phyloP scores from a whole-genome alignment of 1,140 invertebrate species.

The Bombus cullumanus region DNA sequence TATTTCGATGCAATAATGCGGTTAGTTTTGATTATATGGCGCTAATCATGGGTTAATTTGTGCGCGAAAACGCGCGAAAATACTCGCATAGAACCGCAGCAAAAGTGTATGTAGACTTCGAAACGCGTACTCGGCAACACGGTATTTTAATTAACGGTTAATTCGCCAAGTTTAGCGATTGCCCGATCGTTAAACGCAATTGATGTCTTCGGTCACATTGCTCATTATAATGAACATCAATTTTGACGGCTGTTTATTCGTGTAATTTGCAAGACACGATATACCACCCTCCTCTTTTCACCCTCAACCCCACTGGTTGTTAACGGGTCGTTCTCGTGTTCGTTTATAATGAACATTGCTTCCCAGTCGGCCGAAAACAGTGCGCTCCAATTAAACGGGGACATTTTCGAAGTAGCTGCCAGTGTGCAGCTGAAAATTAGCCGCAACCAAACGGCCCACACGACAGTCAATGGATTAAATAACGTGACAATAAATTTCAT shows the following conservation, averaged over 20 bases:
- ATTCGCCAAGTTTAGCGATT: conserved; percentile 18
- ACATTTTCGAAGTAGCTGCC: conserved; percentile 17
- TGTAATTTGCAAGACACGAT: conserved; percentile 46
- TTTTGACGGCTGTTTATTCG: conserved; percentile 42
- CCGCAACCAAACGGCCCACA: not conserved
- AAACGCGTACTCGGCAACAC: not conserved
- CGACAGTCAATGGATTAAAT: conserved; percentile 26
- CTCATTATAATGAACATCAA: conserved; percentile 40
- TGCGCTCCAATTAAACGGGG: conserved; percentile 22
- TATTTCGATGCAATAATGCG: not conserved
- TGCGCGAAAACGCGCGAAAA: not conserved
- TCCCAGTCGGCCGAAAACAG: conserved; percentile 31
- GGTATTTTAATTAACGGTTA: conserved; percentile 36
- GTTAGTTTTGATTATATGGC: not conserved
- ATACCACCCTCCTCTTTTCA: not conserved
- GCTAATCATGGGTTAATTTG: not conserved
- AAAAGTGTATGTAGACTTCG: not conserved
- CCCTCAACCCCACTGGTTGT: not conserved
- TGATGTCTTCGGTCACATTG: conserved; percentile 36
- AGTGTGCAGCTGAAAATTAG: conserved; percentile 31
- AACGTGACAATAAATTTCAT: conserved; percentile 12
- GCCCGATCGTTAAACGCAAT: conserved; percentile 21
- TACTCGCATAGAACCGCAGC: not conserved
- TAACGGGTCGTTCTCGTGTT: conserved; percentile 8
- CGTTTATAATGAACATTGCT: conserved; percentile 36